These are phyloP conservation scores for Caenorhabditis sp. DNA, from an alignment of 2,888 invertebrate species.

Conservation along the genomic window DNA sequence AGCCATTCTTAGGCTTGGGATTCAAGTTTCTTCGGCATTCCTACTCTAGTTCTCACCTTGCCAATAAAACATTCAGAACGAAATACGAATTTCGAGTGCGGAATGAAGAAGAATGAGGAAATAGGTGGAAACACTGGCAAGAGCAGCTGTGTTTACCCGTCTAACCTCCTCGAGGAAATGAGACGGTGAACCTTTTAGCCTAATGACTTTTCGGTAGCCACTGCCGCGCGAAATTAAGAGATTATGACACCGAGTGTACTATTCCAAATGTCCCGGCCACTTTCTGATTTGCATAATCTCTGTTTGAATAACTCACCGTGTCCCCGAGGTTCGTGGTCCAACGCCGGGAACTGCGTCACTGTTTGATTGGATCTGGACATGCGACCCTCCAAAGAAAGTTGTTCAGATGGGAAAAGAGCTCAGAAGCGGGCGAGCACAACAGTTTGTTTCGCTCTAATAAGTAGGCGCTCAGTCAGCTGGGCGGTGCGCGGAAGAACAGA, in stretches of 20 bases:
- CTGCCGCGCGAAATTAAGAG: constrained; percentile 15
- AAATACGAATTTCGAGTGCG: neutral
- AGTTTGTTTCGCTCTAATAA: constrained; percentile 21
- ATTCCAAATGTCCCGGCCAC: constrained; percentile 1
- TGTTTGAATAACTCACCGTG: constrained; percentile 18
- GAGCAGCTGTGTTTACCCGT: constrained; percentile 5
- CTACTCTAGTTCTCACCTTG: neutral
- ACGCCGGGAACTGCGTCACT: constrained; percentile 59
- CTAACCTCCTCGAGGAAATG: constrained; percentile 8
- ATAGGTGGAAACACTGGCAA: no score
- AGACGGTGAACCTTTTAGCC: constrained; percentile 8
- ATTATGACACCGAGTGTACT: neutral
- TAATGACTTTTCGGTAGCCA: constrained; percentile 12
- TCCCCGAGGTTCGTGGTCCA: constrained; percentile 57
- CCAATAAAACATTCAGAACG: neutral
- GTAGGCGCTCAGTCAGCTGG: constrained; percentile 14
- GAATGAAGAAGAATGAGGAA: neutral
- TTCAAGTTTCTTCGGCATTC: no score
- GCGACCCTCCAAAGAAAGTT: neutral
- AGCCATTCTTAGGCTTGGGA: no score
- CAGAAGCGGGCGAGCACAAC: neutral
- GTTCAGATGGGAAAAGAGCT: no score
- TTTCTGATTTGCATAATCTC: neutral
- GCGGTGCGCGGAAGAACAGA: constrained; percentile 23
- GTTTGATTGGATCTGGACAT: constrained; percentile 47